Percentiles rank a stretch among this genome's conserved stretches.
These are phyloP conservation scores for Xanthia togata DNA, from an alignment of 2,888 invertebrate genomes.

Conservation along the genomic window DNA sequence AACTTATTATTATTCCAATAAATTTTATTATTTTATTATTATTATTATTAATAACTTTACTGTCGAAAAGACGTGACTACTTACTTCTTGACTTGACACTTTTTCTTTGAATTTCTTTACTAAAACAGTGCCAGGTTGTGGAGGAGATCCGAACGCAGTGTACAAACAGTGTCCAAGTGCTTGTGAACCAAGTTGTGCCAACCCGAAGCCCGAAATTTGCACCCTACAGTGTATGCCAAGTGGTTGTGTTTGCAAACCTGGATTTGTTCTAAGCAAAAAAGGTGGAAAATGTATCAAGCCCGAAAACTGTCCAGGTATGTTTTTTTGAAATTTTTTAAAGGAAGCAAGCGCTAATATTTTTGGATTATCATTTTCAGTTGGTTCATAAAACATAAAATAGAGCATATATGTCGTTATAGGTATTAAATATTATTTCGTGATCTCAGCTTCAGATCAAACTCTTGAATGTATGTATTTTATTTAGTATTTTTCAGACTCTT, in stretches of 20 bases:
- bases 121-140: conserved; percentile 19
- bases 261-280: conserved; percentile 2
- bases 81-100: not conserved
- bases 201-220: conserved; percentile 15
- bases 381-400: not conserved
- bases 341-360: not conserved
- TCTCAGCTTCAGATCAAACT: not conserved
- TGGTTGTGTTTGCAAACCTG: conserved; percentile 18
- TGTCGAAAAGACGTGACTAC: not conserved
- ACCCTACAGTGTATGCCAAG: conserved; percentile 11
- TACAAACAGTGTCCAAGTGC: conserved; percentile 16
- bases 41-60: too few relatives aligned
- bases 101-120: not conserved
- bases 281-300: conserved; percentile 21
- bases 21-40: too few relatives aligned
- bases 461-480: not conserved
- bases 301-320: conserved; percentile 22
- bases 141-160: conserved; percentile 28
- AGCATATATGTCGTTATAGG: not conserved
- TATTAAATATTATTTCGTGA: not conserved
- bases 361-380: not conserved
- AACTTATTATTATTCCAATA: too few relatives aligned
- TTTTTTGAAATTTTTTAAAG: not conserved
- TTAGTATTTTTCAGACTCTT: not conserved
- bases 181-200: conserved; percentile 25